Percentiles rank a stretch among this genome's conserved stretches.
These are phyloP conservation scores for Dallia pectoralis DNA, from an alignment of 2,797 vertebrate genomes.

Conservation along the genomic window DNA sequence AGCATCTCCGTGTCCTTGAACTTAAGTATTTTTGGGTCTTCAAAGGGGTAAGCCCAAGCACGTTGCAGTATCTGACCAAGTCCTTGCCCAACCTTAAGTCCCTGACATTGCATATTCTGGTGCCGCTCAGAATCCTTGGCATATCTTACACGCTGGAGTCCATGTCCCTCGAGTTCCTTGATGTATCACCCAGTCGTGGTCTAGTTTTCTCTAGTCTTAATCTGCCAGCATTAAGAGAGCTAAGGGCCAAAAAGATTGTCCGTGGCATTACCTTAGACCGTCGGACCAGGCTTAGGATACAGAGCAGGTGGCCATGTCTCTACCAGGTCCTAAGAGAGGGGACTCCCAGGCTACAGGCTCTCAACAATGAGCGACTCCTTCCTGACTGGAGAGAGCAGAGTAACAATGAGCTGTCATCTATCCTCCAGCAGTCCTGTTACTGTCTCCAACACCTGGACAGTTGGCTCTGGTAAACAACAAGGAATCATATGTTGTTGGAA, in stretches of 20 bases:
- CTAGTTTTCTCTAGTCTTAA: constrained; percentile 79
- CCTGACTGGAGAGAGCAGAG: constrained; percentile 74
- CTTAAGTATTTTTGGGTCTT: constrained; percentile 87
- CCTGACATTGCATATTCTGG: constrained; percentile 79
- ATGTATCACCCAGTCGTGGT: constrained; percentile 80
- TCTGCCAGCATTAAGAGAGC: constrained; percentile 76
- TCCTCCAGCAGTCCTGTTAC: constrained; percentile 81
- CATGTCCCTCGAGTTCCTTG: constrained; percentile 76
- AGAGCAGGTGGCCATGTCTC: constrained; percentile 82
- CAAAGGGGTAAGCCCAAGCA: constrained; percentile 76
- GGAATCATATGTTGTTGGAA: too few relatives aligned
- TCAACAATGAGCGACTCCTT: constrained; percentile 80
- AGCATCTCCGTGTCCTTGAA: constrained; percentile 79
- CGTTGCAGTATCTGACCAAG: constrained; percentile 73
- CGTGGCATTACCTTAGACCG: constrained; percentile 80
- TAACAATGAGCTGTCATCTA: constrained; percentile 74
- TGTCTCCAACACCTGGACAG: constrained; percentile 83
- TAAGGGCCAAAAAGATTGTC: constrained; percentile 81
- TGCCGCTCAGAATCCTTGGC: constrained; percentile 80
- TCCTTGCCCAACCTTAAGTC: constrained; percentile 79
- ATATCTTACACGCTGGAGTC: constrained; percentile 83
- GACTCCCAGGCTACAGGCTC: constrained; percentile 76
- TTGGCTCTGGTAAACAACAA: constrained; percentile 51
- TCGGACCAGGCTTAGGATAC: constrained; percentile 76
- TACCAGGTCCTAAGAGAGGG: constrained; percentile 79